These are phyloP conservation scores for Drosophila koepferae DNA, from an alignment of 2,888 invertebrate genomes.

Conservation along the genomic window DNA sequence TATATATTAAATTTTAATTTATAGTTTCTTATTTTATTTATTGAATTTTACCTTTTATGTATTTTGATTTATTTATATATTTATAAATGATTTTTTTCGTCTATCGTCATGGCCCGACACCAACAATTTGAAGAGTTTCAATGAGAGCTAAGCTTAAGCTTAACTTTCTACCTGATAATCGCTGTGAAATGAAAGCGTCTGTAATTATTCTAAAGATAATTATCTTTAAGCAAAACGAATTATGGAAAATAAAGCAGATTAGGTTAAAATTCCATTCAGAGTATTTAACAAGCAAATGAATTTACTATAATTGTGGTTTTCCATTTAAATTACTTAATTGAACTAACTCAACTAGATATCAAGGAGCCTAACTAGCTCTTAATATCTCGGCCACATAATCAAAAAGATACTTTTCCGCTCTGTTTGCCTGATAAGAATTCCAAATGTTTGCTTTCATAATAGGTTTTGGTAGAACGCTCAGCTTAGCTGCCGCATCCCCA, in stretches of 20 bases:
- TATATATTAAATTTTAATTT: too few relatives aligned
- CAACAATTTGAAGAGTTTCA: not conserved
- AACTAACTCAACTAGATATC: not conserved
- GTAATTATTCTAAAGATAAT: too few relatives aligned
- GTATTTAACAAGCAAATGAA: not conserved
- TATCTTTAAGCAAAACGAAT: not conserved
- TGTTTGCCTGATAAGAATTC: not conserved
- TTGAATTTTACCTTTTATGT: too few relatives aligned
- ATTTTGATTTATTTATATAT: too few relatives aligned
- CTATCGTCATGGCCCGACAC: too few relatives aligned
- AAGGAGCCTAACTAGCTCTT: not conserved
- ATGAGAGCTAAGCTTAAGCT: not conserved
- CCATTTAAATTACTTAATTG: not conserved
- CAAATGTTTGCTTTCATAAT: slow-evolving; percentile 1
- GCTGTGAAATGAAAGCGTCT: too few relatives aligned
- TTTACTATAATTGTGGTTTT: not conserved
- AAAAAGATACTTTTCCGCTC: not conserved
- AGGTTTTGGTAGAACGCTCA: not conserved
- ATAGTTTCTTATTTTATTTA: too few relatives aligned
- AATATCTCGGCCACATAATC: not conserved
- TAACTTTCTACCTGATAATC: too few relatives aligned
- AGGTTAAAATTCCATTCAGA: not conserved
- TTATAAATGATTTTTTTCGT: too few relatives aligned
- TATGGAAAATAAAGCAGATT: not conserved
- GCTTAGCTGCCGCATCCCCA: slow-evolving; percentile 1